Base-by-base conservation (phyloP, 2,888 invertebrate genomes). In the Micoletzkya japonica region DNA sequence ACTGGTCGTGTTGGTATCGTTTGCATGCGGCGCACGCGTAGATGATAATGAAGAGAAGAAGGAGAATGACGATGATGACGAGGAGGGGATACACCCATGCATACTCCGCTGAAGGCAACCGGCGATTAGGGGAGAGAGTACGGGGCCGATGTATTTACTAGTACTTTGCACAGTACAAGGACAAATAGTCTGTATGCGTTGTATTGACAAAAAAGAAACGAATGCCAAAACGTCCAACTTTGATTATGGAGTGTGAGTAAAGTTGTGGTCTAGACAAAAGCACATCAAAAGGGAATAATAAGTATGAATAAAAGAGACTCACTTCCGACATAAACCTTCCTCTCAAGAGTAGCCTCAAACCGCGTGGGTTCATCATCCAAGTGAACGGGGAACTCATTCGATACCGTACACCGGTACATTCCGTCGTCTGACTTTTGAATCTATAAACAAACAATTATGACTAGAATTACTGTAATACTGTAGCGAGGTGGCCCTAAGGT, bases 11-110 rank as follows among this genome's bases (percentile, higher is more conserved):
- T 60, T 79, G 77, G 72, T 75, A 77, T 39, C 74, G 72, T 59
- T 77, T 74, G 59, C 75, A 78, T 2, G 73, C 72, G 32, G 78
- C 75, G 64, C 81, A 82, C 3, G 76, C 64, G 74, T 78, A 81
- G 58, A 83, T 82, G 68, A 78, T 70, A 61, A 81, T 66, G 73
- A 81, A 75, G 50, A 82, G 74, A 14, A 83, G 76, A 34, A 83
- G 71, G n/a, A 82, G 75, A 60, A 76, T 81, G 63, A 81, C 74
- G 49, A 83, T 68, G 60, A 81, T 82, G 50, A 83, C 74, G 30
- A 81, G 74, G 32, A 83, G 72, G n/a, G 82, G 83, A 6, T 77
- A 73, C 50, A 83, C 58, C 83, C 83, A 83, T 20, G 76, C 77
- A 71, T 74, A 74, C 20, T 68, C 49, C 44, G 74, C 82, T 82